phyloP scores from a whole-genome alignment of 2,797 vertebrate species.

The Chromis chromis region DNA sequence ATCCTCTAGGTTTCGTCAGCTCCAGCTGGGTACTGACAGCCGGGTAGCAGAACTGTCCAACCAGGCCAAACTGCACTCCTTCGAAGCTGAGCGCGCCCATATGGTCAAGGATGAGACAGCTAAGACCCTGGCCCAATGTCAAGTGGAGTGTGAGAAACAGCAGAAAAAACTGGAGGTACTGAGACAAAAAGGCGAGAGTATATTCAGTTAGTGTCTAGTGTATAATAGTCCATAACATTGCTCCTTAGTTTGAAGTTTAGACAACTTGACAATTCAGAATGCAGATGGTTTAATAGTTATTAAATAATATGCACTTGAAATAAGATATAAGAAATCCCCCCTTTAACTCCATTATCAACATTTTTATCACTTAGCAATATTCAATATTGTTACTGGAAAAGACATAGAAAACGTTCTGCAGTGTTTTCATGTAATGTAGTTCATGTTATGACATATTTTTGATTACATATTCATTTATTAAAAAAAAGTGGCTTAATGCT shows the following conservation, averaged over 20 bases:
- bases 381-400: neutral
- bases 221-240: neutral
- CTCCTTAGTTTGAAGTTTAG: conserved; percentile 2
- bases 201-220: neutral
- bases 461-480: neutral
- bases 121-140: conserved; percentile 92
- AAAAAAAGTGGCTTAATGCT: too few species aligned
- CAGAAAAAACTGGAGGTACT: conserved; percentile 97
- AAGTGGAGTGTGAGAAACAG: conserved; percentile 96
- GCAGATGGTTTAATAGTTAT: neutral
- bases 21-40: conserved; percentile 92
- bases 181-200: neutral
- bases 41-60: conserved; percentile 92
- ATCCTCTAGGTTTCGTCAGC: conserved; percentile 88
- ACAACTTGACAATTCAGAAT: neutral
- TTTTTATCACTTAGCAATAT: neutral
- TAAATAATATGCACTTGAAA: neutral
- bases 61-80: conserved; percentile 93
- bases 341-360: neutral
- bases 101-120: conserved; percentile 94
- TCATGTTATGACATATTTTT: neutral
- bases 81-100: conserved; percentile 93
- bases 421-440: neutral
- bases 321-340: neutral
- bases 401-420: neutral